These are phyloP conservation scores for Umimayanthus chanpuru DNA, from an alignment of 92 coral and sea anemone genomes.

Conservation along the genomic window DNA sequence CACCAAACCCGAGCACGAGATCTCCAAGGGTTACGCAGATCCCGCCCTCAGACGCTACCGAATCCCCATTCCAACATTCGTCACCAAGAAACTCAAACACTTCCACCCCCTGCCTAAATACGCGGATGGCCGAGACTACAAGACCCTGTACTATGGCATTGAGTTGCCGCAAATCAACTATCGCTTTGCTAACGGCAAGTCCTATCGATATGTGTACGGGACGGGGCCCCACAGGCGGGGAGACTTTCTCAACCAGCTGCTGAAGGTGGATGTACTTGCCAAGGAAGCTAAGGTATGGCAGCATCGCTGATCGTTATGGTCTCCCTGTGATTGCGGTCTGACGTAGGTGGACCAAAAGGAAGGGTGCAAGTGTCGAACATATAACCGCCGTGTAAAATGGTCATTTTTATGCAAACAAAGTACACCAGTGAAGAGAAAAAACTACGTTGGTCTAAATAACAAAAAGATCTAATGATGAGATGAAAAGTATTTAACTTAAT, in stretches of 20 bases:
- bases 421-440: too few species aligned
- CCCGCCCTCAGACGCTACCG: constrained; percentile 90
- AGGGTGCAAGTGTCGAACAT: too few species aligned
- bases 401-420: too few species aligned
- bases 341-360: neutral
- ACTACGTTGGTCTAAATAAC: too few species aligned
- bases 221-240: constrained; percentile 82
- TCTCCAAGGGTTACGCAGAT: constrained; percentile 86
- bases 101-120: constrained; percentile 62
- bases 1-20: constrained; percentile 84
- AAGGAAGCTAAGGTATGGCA: constrained; percentile 68
- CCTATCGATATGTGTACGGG: constrained; percentile 83
- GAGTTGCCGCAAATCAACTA: constrained; percentile 94
- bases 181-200: constrained; percentile 76
- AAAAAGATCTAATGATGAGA: too few species aligned
- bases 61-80: constrained; percentile 66
- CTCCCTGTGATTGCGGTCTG: neutral
- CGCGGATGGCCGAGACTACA: constrained; percentile 82
- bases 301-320: neutral
- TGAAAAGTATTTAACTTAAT: too few species aligned
- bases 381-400: too few species aligned
- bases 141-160: constrained; percentile 74
- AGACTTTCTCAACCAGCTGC: constrained; percentile 88
- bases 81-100: constrained; percentile 41
- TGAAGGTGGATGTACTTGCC: constrained; percentile 87